phyloP scores from a whole-genome alignment of 2,113 vertebrate species.

The Egretta garzetta region DNA sequence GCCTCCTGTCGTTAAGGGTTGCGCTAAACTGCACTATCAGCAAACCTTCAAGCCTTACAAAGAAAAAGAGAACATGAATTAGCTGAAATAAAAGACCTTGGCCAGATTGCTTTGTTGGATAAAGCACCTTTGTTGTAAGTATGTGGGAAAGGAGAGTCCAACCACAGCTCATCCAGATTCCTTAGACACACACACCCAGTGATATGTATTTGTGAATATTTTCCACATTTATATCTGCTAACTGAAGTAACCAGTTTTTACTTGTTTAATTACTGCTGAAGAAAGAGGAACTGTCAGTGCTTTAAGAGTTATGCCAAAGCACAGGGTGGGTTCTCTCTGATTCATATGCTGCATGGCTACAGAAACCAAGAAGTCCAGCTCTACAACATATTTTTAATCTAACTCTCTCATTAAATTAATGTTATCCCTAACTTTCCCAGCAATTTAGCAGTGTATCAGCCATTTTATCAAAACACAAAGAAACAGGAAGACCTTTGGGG shows the following conservation, averaged over 20 bases:
- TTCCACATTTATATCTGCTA: constrained; percentile 63
- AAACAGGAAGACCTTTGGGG: constrained; percentile 6
- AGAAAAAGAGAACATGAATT: constrained; percentile 8
- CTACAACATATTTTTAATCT: constrained; percentile 32
- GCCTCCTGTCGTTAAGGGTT: background rate
- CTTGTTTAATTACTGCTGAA: constrained; percentile 65
- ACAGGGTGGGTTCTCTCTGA: constrained; percentile 65
- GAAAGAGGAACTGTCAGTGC: constrained; percentile 59
- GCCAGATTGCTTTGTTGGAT: constrained; percentile 54
- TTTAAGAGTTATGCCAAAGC: constrained; percentile 55
- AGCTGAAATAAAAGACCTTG: constrained; percentile 57
- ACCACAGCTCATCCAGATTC: constrained; percentile 67
- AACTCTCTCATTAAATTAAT: background rate
- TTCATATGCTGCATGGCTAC: constrained; percentile 67
- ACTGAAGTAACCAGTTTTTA: constrained; percentile 69
- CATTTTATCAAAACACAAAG: constrained; percentile 29
- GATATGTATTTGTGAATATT: constrained; percentile 29
- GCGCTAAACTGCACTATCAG: background rate
- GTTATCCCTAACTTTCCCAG: background rate
- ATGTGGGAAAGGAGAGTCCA: constrained; percentile 63
- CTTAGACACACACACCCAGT: constrained; percentile 59
- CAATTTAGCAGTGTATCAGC: constrained; percentile 1
- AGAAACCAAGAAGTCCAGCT: constrained; percentile 53
- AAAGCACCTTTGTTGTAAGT: constrained; percentile 65
- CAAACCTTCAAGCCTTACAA: background rate